A percentile compares a stretch with the other conserved stretches of the same genome.
Conservation (phyloP, 1,140 invertebrate genomes). For the Aphis craccivora region DNA sequence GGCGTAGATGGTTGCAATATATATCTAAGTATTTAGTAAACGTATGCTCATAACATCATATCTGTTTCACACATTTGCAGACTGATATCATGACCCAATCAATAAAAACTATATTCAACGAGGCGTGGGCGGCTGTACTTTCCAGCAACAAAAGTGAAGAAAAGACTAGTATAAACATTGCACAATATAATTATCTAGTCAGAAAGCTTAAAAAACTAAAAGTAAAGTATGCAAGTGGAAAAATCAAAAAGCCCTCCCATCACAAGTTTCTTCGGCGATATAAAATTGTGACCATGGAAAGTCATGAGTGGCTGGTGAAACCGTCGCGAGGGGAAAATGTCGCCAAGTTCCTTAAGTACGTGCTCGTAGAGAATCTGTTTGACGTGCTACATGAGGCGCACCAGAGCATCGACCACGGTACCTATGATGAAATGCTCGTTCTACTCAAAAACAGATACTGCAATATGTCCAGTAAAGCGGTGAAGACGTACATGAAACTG, state of each 20-base stretch:
- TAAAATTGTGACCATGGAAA: background rate
- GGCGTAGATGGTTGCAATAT: background rate
- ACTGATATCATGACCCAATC: background rate
- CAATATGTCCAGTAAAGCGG: background rate
- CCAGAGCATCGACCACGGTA: background rate
- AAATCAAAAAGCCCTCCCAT: rapidly evolving
- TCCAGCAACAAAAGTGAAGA: background rate
- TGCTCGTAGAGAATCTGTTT: background rate
- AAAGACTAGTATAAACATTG: no score
- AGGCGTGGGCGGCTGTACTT: rapidly evolving
- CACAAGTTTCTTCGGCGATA: rapidly evolving
- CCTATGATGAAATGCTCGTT: rapidly evolving
- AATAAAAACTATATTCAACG: background rate
- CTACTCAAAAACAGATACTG: background rate
- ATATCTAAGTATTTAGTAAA: background rate
- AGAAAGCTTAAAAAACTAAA: no score
- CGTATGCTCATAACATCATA: background rate
- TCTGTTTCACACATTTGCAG: background rate
- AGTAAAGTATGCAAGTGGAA: background rate
- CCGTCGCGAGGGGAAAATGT: background rate
- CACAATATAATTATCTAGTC: no score
- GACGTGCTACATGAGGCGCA: background rate
- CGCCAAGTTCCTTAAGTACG: background rate
- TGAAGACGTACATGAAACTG: background rate
- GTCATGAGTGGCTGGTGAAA: background rate